These are phyloP conservation scores for Onthophagus sagittarius DNA, from an alignment of 2,888 invertebrate genomes.

Conservation along the genomic window DNA sequence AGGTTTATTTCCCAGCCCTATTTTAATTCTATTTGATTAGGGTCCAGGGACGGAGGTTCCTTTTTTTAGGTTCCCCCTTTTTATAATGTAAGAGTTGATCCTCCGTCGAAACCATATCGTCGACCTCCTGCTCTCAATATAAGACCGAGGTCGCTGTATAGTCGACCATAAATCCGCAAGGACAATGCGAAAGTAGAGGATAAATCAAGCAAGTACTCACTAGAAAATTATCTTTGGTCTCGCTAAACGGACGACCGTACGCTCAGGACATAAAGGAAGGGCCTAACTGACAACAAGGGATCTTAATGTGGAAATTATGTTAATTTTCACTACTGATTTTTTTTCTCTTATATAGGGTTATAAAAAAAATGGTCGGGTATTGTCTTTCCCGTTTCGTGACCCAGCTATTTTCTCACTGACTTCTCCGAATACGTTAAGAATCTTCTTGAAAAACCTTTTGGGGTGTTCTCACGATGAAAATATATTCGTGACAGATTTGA, in stretches of 20 bases:
- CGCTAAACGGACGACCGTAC: conserved; percentile 33
- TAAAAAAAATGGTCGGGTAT: neutral
- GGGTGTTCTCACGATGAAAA: neutral
- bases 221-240: conserved; percentile 30
- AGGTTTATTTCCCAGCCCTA: conserved; percentile 1
- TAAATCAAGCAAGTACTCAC: conserved; percentile 28
- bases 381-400: neutral
- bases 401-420: neutral
- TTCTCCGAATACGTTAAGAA: neutral
- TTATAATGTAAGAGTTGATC: neutral
- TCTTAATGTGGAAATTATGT: conserved; percentile 40
- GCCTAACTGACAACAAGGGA: conserved; percentile 35
- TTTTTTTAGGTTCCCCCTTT: neutral
- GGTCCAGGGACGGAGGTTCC: neutral
- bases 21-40: conserved; percentile 14
- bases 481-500: neutral
- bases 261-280: conserved; percentile 30
- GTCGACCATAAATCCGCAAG: conserved; percentile 19
- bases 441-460: neutral
- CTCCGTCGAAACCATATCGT: conserved; percentile 1
- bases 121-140: neutral
- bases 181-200: conserved; percentile 20
- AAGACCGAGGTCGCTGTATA: conserved; percentile 1
- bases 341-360: neutral
- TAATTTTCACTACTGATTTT: conserved; percentile 27